Evolutionary conservation across 1,140 invertebrate genomes (phyloP), one percentile per base, ranked within the genome.

Genomic region (Tetragonula clypearis): DNA sequence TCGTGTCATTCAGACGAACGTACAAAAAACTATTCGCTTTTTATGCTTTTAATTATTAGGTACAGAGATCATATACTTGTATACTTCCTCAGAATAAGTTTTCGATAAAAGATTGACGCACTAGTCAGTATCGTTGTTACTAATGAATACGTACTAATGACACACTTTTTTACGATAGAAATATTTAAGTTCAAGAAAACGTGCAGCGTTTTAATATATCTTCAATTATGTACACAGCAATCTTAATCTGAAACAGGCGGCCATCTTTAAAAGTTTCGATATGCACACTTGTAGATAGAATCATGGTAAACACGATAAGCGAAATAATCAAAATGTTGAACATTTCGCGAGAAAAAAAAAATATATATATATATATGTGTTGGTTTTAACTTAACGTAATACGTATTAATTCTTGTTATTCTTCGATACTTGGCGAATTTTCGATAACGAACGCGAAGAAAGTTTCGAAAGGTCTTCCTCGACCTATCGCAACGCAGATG

Each of bases 401-500:
- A 17, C 53, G 23, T 66, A 62, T 66, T n/a, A 53, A 66, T 65
- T 35, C 35, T 26, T 65, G 17, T 78, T n/a, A 12, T 35, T 60
- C 14, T 60, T 53, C 49, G 19, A 65, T 49, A 49, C 65, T 78
- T 65, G 14, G 58, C 26, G 21, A 23, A 23, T 26, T 21, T 30
- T 23, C 6, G 55, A 72, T 71, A 74, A 74, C 41, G 19, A 82
- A 49, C 14, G 26, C 12, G 5, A 19, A 71, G 30, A 55, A 11
- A 17, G n/a, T n/a, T 49, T 49, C 41, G 41, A 60, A 55, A 30
- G 9, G 17, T n/a, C 14, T 60, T n/a, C n/a, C 30, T 41, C 55
- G 56, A 84, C 82, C 82, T 62, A 66, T 14, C 55, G 9, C 56
- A 78, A 84, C 66, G 41, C 41, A 71, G 55, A 49, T 12, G 30